These are phyloP conservation scores for Agrochola lychnidis DNA, from an alignment of 2,888 invertebrate genomes.

Conservation along the genomic window DNA sequence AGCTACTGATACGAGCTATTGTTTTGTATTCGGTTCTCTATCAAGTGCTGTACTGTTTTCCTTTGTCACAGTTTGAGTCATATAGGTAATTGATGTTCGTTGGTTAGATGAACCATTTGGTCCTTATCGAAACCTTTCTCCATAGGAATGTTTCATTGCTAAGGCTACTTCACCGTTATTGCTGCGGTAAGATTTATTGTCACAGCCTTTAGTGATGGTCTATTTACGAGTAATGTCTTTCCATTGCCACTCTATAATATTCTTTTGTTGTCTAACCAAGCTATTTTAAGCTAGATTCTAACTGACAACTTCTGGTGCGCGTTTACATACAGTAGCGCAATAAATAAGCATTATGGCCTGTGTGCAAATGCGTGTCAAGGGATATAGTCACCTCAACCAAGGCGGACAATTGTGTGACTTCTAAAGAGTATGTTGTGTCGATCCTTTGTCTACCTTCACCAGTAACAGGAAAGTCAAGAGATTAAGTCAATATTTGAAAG, in stretches of 20 bases:
- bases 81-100: conserved; percentile 46
- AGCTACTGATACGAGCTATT: conserved; percentile 66
- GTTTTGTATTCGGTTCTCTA: conserved; percentile 55
- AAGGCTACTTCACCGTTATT: conserved; percentile 22
- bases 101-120: conserved; percentile 35
- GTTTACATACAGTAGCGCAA: background rate
- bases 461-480: conserved; percentile 25
- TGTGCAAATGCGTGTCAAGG: conserved; percentile 15
- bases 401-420: conserved; percentile 7
- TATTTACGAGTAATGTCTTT: conserved; percentile 51
- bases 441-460: background rate
- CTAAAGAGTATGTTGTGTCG: background rate
- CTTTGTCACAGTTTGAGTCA: conserved; percentile 44
- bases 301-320: background rate
- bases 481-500: no score
- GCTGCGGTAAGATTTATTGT: conserved; percentile 26
- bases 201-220: conserved; percentile 40
- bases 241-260: conserved; percentile 9
- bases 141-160: conserved; percentile 31
- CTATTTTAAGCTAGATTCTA: conserved; percentile 9
- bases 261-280: conserved; percentile 17
- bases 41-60: conserved; percentile 45
- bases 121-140: conserved; percentile 50
- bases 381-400: background rate
- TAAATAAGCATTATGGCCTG: conserved; percentile 19